Percentiles rank a stretch among this genome's conserved stretches.
Evolutionary conservation across 2,797 vertebrate species (phyloP).

Genomic region (Oryzias dopingdopingensis): DNA sequence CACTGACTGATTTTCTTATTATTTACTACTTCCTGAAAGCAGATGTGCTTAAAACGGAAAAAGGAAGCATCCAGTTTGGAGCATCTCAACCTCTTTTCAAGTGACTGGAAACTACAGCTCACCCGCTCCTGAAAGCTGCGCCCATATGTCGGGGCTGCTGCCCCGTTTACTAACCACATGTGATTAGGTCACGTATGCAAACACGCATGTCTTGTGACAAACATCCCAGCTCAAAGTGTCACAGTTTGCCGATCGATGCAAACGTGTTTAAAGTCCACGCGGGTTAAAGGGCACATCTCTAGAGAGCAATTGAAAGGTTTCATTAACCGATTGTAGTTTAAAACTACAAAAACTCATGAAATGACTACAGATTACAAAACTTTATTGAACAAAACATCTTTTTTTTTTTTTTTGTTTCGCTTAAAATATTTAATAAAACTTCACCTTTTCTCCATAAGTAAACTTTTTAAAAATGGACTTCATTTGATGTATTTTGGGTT

Average conservation of each 20-base stretch:
- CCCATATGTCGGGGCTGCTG: conserved; percentile 44
- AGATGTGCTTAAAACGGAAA: conserved; percentile 6
- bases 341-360: conserved; percentile 21
- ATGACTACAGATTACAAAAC: conserved; percentile 5
- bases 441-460: no score
- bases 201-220: conserved; percentile 9
- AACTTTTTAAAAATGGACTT: no score
- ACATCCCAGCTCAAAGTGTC: conserved; percentile 14
- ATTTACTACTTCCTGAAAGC: background rate
- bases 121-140: conserved; percentile 17
- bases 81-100: conserved; percentile 33
- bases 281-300: conserved; percentile 38
- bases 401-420: background rate
- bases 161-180: conserved; percentile 36
- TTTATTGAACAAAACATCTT: background rate
- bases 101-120: conserved; percentile 65
- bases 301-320: conserved; percentile 50
- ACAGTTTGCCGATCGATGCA: conserved; percentile 36
- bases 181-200: conserved; percentile 43
- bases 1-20: conserved; percentile 20
- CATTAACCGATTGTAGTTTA: conserved; percentile 45
- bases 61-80: conserved; percentile 14
- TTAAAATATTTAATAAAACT: no score
- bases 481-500: no score
- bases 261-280: conserved; percentile 43